These are phyloP conservation scores for Beris chalybata DNA, from an alignment of 2,888 invertebrate species.

Conservation along the genomic window DNA sequence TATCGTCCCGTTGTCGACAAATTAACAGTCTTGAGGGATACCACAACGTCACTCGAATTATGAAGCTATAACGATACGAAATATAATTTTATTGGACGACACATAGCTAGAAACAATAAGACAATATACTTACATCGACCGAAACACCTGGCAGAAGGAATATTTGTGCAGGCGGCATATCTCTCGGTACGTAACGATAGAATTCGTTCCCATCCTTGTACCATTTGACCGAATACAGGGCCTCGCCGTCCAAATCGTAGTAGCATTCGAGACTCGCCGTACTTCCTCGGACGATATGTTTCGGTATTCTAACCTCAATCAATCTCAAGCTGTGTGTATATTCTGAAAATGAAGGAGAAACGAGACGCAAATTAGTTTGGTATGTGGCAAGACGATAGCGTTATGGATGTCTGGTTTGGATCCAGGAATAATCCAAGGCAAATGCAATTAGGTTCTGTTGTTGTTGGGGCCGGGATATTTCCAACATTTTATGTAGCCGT, in stretches of 20 bases:
- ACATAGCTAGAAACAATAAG: slow-evolving; percentile 13
- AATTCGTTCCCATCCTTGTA: slow-evolving; percentile 90
- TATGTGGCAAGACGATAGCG: no score
- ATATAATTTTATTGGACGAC: not conserved
- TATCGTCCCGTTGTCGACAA: slow-evolving; percentile 66
- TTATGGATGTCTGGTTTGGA: no score
- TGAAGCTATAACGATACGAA: slow-evolving; percentile 59
- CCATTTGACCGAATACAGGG: slow-evolving; percentile 88
- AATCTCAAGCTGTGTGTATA: slow-evolving; percentile 66
- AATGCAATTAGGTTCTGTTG: no score
- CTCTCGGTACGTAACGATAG: slow-evolving; percentile 82
- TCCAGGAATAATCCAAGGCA: no score
- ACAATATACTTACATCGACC: slow-evolving; percentile 72
- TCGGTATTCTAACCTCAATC: slow-evolving; percentile 77
- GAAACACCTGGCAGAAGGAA: slow-evolving; percentile 79
- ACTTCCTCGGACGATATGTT: slow-evolving; percentile 77
- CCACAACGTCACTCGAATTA: slow-evolving; percentile 68
- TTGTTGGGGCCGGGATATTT: no score
- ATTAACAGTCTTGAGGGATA: slow-evolving; percentile 67
- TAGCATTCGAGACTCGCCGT: slow-evolving; percentile 77
- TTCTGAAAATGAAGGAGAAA: slow-evolving; percentile 48
- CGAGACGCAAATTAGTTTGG: no score
- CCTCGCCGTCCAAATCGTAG: slow-evolving; percentile 80
- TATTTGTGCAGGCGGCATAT: slow-evolving; percentile 77
- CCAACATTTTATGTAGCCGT: no score